These are phyloP conservation scores for Epinotia bilunana DNA, from an alignment of 2,888 invertebrate species.

Conservation along the genomic window DNA sequence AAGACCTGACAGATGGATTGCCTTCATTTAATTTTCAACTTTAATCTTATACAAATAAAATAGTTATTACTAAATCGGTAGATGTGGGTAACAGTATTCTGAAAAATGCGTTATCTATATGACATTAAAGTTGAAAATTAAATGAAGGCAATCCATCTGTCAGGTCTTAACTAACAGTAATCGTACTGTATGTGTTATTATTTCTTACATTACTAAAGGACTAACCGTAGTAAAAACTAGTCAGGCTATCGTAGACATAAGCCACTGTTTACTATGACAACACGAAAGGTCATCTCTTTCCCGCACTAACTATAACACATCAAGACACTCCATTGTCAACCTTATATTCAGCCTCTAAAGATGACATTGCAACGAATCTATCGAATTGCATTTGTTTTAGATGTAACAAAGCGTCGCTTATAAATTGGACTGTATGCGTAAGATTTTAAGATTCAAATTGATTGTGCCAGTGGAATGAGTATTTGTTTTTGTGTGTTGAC, in stretches of 20 bases:
- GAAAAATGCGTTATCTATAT: no score
- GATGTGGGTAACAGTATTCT: no score
- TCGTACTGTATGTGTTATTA: no score
- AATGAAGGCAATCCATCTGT: no score
- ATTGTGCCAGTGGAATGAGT: no score
- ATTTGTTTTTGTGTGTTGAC: background rate
- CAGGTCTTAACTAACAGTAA: no score
- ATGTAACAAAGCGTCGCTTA: background rate
- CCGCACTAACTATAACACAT: constrained; percentile 45
- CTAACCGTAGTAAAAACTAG: constrained; percentile 10
- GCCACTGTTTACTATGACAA: constrained; percentile 41
- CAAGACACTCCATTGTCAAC: background rate
- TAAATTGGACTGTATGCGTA: background rate
- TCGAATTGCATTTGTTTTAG: background rate
- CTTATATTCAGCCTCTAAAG: background rate
- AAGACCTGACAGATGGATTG: no score
- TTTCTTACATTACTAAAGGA: background rate
- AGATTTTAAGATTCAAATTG: background rate
- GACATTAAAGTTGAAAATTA: no score
- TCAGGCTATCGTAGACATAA: constrained; percentile 28
- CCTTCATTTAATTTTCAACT: no score
- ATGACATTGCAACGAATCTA: background rate
- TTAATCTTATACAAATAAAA: no score
- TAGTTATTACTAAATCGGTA: no score
- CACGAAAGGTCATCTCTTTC: constrained; percentile 55